Percentiles rank a stretch among this genome's conserved stretches.
Conservation (phyloP, 2,797 vertebrate genomes). For the Astyanax mexicanus region DNA sequence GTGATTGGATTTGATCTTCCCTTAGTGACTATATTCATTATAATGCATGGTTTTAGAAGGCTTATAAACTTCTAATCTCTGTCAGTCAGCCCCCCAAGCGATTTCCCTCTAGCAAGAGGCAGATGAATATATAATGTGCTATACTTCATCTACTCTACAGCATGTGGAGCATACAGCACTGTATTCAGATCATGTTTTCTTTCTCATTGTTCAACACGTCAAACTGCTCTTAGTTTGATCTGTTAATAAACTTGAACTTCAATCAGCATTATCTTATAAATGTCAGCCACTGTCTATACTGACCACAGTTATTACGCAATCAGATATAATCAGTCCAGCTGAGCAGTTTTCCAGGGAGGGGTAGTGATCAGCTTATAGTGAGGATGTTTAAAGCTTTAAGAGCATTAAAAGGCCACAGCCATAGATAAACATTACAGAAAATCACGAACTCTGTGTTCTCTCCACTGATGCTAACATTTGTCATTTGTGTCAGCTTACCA, state of each 20-base stretch:
- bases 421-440: background rate
- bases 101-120: background rate
- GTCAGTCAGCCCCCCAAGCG: background rate
- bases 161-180: background rate
- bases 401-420: background rate
- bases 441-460: background rate
- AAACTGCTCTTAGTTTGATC: background rate
- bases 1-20: too few relatives aligned
- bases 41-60: background rate
- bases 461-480: background rate
- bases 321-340: background rate
- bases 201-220: background rate
- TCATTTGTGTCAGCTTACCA: background rate
- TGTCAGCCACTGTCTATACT: background rate
- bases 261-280: background rate
- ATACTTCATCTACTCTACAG: background rate
- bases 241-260: background rate
- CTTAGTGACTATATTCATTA: background rate
- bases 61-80: background rate
- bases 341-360: background rate
- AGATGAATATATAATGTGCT: background rate
- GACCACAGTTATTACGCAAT: background rate
- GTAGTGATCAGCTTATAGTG: background rate
- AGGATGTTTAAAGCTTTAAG: conserved; percentile 8
- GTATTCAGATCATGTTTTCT: background rate